phyloP scores from a whole-genome alignment of 2,888 invertebrate genomes.

The Archaeoteleia sp. region DNA sequence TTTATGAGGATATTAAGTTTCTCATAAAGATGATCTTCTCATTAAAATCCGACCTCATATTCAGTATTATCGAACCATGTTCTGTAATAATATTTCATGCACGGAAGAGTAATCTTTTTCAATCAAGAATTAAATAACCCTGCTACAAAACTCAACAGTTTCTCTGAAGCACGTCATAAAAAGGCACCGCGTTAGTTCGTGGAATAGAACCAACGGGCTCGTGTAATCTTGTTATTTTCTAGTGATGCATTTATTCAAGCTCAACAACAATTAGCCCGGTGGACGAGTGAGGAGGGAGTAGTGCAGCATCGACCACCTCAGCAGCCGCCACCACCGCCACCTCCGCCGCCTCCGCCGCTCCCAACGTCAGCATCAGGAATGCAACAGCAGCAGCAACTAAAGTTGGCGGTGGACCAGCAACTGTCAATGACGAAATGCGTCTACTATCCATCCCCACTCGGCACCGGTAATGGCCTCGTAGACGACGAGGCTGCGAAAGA shows the following conservation, averaged over 20 bases:
- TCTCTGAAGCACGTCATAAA: constrained; percentile 19
- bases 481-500: constrained; percentile 65
- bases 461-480: constrained; percentile 65
- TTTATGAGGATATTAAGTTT: too few species aligned
- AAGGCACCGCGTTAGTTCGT: constrained; percentile 64
- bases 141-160: too few species aligned
- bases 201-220: constrained; percentile 68
- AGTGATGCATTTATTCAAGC: constrained; percentile 98
- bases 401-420: constrained; percentile 65
- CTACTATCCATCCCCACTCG: constrained; percentile 69
- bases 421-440: constrained; percentile 63
- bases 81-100: too few species aligned
- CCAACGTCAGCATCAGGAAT: constrained; percentile 78
- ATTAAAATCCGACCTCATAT: too few species aligned
- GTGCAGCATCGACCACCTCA: constrained; percentile 71
- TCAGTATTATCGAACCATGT: too few species aligned
- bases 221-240: constrained; percentile 86
- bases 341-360: constrained; percentile 67
- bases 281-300: constrained; percentile 89
- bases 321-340: constrained; percentile 76
- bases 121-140: not conserved
- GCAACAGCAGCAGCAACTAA: constrained; percentile 57
- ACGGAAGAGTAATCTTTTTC: too few species aligned
- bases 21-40: too few species aligned
- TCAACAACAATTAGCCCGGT: constrained; percentile 96